Base-by-base conservation (phyloP, 2,888 invertebrate species). In the Papilio protenor region DNA sequence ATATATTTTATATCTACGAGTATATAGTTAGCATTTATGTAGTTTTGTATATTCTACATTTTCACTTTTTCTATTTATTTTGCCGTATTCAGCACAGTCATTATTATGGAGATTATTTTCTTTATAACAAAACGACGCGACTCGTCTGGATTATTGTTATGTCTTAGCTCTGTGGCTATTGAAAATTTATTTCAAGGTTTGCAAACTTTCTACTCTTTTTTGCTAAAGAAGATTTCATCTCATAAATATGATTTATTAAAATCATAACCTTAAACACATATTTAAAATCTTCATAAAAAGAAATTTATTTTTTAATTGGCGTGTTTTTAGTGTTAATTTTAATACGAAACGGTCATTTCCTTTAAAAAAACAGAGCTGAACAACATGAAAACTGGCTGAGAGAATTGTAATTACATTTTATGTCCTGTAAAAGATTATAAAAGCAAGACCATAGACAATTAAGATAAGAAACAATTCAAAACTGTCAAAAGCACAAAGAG, bases 101-200 rank as follows among this genome's bases (percentile, higher is more conserved):
- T 70, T 70, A 47, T 70, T 47, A 21, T 21, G 12, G 12, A n/a
- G 11, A 12, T 18, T 40, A 69, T 45, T 66, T 52, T 71, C 52
- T 71, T 45, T 70, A 55, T 27, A 55, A 72, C 33, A 52, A 72
- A 72, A 52, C 10, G 72, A 55, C 72, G 72, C 52, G 27, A n/a
- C 33, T 72, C 45, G 18, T 72, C 55, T 52, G 33, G 52, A 52
- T 72, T 27, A 72, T 72, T 72, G 18, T 27, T 72, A 27, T 16
- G n/a, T 10, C 72, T 10, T 18, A 55, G 16, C 71, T 55, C 71
- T 59, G 21, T 12, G 59, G 8, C 14, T 23, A 59, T 27, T 23
- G 23, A 14, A 23, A 23, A 59, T 59, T 59, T 27, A 23, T 12
- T 23, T 59, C 23, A 23, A 23, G 3, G 27, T 57, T 57, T 57